Conservation (phyloP, 2,888 invertebrate genomes). For the Agrotis clavis region DNA sequence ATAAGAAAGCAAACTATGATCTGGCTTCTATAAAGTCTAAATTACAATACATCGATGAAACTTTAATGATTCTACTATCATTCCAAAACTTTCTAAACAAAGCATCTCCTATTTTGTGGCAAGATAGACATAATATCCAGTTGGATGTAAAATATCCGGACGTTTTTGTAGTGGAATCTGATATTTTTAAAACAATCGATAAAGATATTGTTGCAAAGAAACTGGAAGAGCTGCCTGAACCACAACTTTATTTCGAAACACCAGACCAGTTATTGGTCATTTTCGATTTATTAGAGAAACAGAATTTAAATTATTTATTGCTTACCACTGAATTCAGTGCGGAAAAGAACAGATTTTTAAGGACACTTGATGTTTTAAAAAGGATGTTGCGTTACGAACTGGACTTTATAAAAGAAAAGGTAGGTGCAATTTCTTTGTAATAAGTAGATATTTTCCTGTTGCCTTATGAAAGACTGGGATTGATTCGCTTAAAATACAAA, state of each 20-base stretch:
- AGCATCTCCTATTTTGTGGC: constrained; percentile 86
- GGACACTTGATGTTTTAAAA: constrained; percentile 78
- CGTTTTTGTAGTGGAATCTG: constrained; percentile 78
- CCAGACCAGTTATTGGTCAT: constrained; percentile 81
- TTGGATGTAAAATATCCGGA: constrained; percentile 76
- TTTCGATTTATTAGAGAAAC: constrained; percentile 83
- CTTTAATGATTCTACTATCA: constrained; percentile 83
- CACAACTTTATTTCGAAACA: constrained; percentile 82
- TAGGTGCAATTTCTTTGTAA: constrained; percentile 54
- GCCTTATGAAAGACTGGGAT: too few relatives aligned
- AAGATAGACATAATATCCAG: constrained; percentile 77
- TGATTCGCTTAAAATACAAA: too few relatives aligned
- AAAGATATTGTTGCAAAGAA: constrained; percentile 71
- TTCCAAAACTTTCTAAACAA: constrained; percentile 86
- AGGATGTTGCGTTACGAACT: constrained; percentile 76
- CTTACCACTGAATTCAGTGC: constrained; percentile 84
- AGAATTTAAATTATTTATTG: constrained; percentile 87
- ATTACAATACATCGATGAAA: constrained; percentile 85
- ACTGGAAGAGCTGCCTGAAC: constrained; percentile 75
- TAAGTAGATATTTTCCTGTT: not conserved
- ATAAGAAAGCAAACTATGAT: constrained; percentile 84
- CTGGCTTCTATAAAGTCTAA: constrained; percentile 85
- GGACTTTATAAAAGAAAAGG: constrained; percentile 82
- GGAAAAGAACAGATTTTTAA: constrained; percentile 84
- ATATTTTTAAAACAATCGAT: constrained; percentile 80